These are phyloP conservation scores for Probosciger aterrimus DNA, from an alignment of 2,113 vertebrate species.

Conservation along the genomic window DNA sequence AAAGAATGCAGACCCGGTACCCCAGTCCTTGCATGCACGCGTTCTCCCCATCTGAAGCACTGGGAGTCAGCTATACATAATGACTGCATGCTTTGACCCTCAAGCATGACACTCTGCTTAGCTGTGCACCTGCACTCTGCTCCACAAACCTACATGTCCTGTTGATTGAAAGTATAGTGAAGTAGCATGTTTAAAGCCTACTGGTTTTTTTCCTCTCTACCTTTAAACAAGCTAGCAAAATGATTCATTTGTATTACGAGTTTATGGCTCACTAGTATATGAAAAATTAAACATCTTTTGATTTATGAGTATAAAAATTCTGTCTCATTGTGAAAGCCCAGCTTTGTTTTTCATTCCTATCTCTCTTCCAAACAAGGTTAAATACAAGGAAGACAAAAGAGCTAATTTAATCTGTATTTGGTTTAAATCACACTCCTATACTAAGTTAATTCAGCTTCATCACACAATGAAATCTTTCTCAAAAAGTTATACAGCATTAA, in stretches of 20 bases:
- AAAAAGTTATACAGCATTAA: conserved; percentile 52
- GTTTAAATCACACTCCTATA: conserved; percentile 11
- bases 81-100: background rate
- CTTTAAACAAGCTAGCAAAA: conserved; percentile 14
- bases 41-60: background rate
- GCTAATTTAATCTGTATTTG: conserved; percentile 19
- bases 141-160: background rate
- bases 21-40: background rate
- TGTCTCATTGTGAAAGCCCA: background rate
- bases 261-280: background rate
- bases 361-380: background rate
- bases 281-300: conserved; percentile 2
- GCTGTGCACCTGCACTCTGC: background rate
- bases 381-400: background rate
- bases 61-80: rapidly evolving
- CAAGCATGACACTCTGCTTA: background rate
- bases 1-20: background rate
- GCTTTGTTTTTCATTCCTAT: conserved; percentile 6
- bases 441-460: conserved; percentile 38
- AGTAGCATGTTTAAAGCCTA: conserved; percentile 1
- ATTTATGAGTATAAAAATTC: background rate
- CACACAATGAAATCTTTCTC: conserved; percentile 4
- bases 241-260: background rate
- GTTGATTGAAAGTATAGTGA: background rate
- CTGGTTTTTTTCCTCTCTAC: background rate